A percentile compares a stretch with the other conserved stretches of the same genome.
Evolutionary conservation across 2,113 vertebrate species (phyloP).

Genomic region (Eonycteris spelaea): DNA sequence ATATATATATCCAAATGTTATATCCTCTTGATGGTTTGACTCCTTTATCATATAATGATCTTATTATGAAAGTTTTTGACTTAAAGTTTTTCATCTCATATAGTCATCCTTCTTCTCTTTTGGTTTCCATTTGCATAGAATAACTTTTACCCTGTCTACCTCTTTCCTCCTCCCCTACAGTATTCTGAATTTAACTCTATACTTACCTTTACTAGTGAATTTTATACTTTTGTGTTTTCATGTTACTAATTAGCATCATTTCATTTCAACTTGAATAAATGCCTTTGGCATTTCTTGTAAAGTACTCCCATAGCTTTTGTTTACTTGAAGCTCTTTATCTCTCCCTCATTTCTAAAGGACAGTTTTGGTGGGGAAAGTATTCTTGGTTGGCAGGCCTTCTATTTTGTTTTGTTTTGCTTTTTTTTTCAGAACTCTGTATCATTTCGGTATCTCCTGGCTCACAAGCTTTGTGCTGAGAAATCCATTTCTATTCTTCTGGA

Average conservation of each 20-base stretch:
- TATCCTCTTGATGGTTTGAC: not conserved
- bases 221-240: not conserved
- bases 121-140: not conserved
- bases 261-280: not conserved
- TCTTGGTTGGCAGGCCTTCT: not conserved
- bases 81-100: not conserved
- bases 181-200: not conserved
- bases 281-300: not conserved
- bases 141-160: not conserved
- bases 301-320: not conserved
- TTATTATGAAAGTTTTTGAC: not conserved
- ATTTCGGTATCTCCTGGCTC: not conserved
- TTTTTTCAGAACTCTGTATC: not conserved
- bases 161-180: too few species aligned
- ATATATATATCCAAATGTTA: not conserved
- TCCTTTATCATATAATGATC: not conserved
- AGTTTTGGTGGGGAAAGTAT: not conserved
- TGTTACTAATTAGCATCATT: not conserved
- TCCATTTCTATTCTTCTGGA: not conserved
- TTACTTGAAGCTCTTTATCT: not conserved
- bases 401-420: not conserved
- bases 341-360: not conserved
- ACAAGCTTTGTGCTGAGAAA: not conserved
- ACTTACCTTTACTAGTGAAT: not conserved
- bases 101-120: not conserved